Conservation (phyloP, 2,113 vertebrate species). For the Casuarius casuarius region DNA sequence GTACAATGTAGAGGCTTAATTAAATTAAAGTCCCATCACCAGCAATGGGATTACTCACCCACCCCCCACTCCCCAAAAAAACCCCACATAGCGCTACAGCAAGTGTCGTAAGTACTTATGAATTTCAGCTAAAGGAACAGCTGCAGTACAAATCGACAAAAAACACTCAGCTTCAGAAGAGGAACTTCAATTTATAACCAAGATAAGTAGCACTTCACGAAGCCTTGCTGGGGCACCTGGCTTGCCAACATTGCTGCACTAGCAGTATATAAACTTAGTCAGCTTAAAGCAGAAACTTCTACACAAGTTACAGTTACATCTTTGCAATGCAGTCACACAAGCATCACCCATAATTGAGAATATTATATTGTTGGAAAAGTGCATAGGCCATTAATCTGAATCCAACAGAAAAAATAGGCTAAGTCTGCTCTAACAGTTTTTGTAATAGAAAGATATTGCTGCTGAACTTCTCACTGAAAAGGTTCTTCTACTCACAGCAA, state of each 20-base stretch:
- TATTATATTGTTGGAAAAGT: neutral
- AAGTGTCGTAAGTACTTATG: too few species aligned
- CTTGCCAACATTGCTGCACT: neutral
- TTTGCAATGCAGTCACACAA: neutral
- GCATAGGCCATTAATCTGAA: neutral
- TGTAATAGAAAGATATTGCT: neutral
- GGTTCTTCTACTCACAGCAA: neutral
- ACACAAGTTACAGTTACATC: neutral
- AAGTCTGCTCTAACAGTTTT: neutral
- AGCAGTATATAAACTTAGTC: neutral
- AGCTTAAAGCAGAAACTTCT: neutral
- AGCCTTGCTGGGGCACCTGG: neutral
- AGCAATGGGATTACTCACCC: neutral
- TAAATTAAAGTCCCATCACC: neutral
- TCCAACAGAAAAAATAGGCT: neutral
- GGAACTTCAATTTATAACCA: neutral
- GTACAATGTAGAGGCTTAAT: neutral
- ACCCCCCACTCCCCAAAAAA: too few species aligned
- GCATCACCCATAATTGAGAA: neutral
- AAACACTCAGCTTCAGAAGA: neutral
- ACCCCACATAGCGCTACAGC: too few species aligned
- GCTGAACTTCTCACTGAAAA: neutral
- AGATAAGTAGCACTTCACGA: neutral
- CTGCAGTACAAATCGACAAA: neutral
- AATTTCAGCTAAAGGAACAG: neutral